Conservation (phyloP, 2,888 invertebrate species). For the Andrena fulva region DNA sequence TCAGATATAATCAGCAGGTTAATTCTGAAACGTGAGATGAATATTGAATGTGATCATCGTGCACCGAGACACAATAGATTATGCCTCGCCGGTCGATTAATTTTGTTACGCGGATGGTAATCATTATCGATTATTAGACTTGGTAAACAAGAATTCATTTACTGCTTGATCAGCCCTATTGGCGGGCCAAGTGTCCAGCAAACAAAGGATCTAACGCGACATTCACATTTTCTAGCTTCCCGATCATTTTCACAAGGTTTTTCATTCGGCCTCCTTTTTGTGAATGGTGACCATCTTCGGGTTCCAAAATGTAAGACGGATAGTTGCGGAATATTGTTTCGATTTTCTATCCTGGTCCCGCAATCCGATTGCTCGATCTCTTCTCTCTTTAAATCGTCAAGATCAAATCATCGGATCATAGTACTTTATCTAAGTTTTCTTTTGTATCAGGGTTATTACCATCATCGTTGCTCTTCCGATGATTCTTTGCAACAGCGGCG, state of each 20-base stretch:
- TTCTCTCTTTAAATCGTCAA: neutral
- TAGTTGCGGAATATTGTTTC: too few relatives aligned
- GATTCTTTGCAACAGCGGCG: neutral
- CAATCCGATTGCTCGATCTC: neutral
- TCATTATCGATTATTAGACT: conserved; percentile 15
- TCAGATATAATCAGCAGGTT: conserved; percentile 54
- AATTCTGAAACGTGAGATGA: conserved; percentile 39
- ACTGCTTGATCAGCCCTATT: neutral
- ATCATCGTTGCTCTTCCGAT: neutral
- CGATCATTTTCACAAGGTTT: too few relatives aligned
- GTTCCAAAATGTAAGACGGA: too few relatives aligned
- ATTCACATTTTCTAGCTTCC: too few relatives aligned
- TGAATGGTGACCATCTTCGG: too few relatives aligned
- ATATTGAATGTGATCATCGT: neutral
- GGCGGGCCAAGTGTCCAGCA: neutral
- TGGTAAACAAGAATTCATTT: neutral
- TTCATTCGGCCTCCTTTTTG: too few relatives aligned
- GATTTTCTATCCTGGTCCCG: too few relatives aligned
- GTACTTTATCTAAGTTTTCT: neutral
- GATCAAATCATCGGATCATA: neutral
- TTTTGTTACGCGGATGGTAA: conserved; percentile 2
- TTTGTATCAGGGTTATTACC: neutral
- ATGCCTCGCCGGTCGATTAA: conserved; percentile 1
- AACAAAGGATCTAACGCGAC: neutral
- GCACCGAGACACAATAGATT: neutral